Conservation (phyloP, 2,888 invertebrate species). For the Cryptophagus acutangulus region DNA sequence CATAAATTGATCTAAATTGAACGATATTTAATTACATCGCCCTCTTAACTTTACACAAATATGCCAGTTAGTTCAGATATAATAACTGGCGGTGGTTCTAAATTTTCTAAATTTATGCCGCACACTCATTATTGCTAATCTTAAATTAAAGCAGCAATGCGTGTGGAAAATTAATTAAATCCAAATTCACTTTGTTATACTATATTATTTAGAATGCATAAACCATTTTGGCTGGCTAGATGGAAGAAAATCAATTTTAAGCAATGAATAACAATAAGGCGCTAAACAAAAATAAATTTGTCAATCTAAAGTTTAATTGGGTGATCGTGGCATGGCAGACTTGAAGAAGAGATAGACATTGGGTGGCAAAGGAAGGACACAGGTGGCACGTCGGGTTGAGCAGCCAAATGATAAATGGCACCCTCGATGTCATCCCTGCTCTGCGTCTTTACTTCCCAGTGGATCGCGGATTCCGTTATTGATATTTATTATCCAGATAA, state of each 20-base stretch:
- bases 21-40: slow-evolving; percentile 40
- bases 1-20: slow-evolving; percentile 43
- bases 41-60: slow-evolving; percentile 15
- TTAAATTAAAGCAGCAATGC: slow-evolving; percentile 27
- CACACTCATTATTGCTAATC: slow-evolving; percentile 28
- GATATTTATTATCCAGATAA: slow-evolving; percentile 47
- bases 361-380: slow-evolving; percentile 23
- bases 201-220: background rate
- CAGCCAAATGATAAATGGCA: slow-evolving; percentile 37
- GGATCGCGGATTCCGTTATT: slow-evolving; percentile 37
- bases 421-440: slow-evolving; percentile 32
- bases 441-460: slow-evolving; percentile 30
- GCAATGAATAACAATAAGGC: slow-evolving; percentile 32
- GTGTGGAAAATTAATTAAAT: slow-evolving; percentile 28
- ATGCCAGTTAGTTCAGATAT: slow-evolving; percentile 18
- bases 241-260: slow-evolving; percentile 34
- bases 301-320: slow-evolving; percentile 38
- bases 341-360: slow-evolving; percentile 14
- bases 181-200: slow-evolving; percentile 11
- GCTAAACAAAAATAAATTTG: slow-evolving; percentile 22
- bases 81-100: slow-evolving; percentile 31
- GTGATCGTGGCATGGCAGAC: slow-evolving; percentile 26
- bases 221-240: too few species aligned
- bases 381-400: slow-evolving; percentile 33
- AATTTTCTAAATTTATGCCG: slow-evolving; percentile 37